Evolutionary conservation across 37 sponge, comb jelly and placozoan genomes (phyloP).

Genomic region (Spongilla lacustris): DNA sequence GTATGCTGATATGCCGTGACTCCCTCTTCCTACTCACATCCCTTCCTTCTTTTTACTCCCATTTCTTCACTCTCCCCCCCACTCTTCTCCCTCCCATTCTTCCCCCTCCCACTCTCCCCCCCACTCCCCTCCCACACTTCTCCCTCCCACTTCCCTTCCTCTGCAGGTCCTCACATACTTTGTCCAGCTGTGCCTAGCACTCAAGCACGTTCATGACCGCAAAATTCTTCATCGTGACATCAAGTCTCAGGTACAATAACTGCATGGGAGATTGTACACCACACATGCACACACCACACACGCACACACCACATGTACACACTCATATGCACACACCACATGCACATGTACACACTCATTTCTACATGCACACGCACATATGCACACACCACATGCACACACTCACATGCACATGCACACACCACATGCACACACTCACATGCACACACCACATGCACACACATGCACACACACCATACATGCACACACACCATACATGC

Average conservation of each 20-base stretch:
- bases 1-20: conserved; percentile 23
- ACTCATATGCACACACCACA: too few relatives aligned
- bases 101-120: neutral
- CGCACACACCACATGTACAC: too few relatives aligned
- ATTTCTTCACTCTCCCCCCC: neutral
- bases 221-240: conserved; percentile 98
- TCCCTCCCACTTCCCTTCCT: neutral
- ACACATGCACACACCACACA: too few relatives aligned
- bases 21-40: neutral
- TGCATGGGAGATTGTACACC: too few relatives aligned
- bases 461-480: too few relatives aligned
- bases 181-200: conserved; percentile 92
- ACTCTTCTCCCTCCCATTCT: neutral
- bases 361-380: neutral
- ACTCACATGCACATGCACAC: neutral
- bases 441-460: too few relatives aligned
- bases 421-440: too few relatives aligned
- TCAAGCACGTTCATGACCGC: conserved; percentile 96
- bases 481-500: too few relatives aligned
- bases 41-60: neutral
- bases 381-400: neutral
- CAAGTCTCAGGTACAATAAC: conserved; percentile 78
- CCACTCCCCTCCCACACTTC: neutral
- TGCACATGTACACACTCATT: too few relatives aligned
- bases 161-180: conserved; percentile 90